Evolutionary conservation across 2,888 invertebrate genomes (phyloP), one percentile per base, ranked within the genome.

Genomic region (Argynnis bischoffii): DNA sequence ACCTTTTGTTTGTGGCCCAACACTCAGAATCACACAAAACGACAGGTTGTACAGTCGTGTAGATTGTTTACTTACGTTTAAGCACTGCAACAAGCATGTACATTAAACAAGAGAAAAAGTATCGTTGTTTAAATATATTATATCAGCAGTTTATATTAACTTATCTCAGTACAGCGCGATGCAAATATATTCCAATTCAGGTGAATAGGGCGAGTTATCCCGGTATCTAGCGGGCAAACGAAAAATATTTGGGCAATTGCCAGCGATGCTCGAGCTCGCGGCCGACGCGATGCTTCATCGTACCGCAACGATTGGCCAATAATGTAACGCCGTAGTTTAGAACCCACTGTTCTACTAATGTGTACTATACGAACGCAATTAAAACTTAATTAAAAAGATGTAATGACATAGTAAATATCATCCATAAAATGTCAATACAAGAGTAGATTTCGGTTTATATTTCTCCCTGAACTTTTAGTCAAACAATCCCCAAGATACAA

Each of bases 131-230:
- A n/a, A 47, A 31, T 18, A 13, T 41, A 18, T 53, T 8, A 18
- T 16, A 18, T 61, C 41, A 53, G 18, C 14, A 61, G 21, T 51
- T 61, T 41, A 15, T 18, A 53, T 35, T 51, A 61, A 18, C 55
- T 68, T 55, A 67, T 67, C 47, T 63, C 57, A 61, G 69, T 63
- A 55, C 67, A 64, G 63, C 64, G 63, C 67, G 66, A 77, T 75
- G 72, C 81, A 85, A 84, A 84, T 80, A 79, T 86, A 85, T 85
- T 82, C 83, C 84, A 79, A 86, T 88, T 85, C 87, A 90, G 90
- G 90, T 90, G 90, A 89, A 90, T 84, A 87, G 87, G 83, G 85
- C 87, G 81, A 86, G 83, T 88, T 88, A 89, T 90, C 86, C 85
- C 85, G 79, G 82, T 81, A 80, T 82, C 81, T 83, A 82, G 81